phyloP scores from a whole-genome alignment of 2,888 invertebrate species.

The Brenthis ino region DNA sequence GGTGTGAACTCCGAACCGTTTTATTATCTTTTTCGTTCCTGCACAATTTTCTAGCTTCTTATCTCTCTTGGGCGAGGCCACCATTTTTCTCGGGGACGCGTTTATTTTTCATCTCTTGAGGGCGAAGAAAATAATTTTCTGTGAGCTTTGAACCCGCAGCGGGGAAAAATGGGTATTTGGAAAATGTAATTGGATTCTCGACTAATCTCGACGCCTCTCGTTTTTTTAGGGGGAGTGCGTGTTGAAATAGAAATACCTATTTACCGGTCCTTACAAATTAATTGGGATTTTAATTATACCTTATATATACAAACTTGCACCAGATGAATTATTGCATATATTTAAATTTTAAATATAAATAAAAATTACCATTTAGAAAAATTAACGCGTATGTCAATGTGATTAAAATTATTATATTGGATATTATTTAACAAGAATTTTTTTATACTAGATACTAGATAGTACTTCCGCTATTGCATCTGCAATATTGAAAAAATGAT shows the following conservation, averaged over 20 bases:
- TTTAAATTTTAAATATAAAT: no score
- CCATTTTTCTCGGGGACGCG: conserved; percentile 56
- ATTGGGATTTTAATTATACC: conserved; percentile 8
- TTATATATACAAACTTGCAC: no score
- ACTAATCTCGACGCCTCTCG: conserved; percentile 75
- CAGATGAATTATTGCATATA: no score
- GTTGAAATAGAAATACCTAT: conserved; percentile 58
- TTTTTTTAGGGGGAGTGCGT: conserved; percentile 63
- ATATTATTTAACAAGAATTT: no score
- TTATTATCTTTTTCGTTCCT: conserved; percentile 49
- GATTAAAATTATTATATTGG: no score
- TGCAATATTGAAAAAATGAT: no score
- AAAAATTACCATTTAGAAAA: no score
- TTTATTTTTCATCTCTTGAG: conserved; percentile 80
- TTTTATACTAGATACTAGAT: no score
- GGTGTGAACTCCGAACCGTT: conserved; percentile 43
- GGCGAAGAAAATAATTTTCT: conserved; percentile 79
- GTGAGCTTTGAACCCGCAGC: conserved; percentile 77
- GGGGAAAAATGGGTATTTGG: conserved; percentile 76
- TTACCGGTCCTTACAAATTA: background rate
- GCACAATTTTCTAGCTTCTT: conserved; percentile 34
- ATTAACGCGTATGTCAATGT: no score
- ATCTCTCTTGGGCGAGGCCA: conserved; percentile 53
- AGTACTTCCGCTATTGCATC: no score
- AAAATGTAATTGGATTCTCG: conserved; percentile 80